Evolutionary conservation across 2,888 invertebrate genomes (phyloP).

Genomic region (Arrhopalites spinosus): DNA sequence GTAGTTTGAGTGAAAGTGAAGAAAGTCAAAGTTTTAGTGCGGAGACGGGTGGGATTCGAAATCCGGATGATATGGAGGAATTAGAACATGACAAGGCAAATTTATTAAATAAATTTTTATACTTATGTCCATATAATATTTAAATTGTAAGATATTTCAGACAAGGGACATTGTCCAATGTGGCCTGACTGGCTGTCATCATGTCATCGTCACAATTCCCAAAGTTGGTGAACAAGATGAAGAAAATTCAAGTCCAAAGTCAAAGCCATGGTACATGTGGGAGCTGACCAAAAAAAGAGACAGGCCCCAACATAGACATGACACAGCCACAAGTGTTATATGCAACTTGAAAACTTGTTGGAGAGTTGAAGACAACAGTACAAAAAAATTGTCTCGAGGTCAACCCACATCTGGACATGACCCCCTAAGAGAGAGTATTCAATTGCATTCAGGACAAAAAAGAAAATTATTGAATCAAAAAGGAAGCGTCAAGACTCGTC

Average conservation of each 20-base stretch:
- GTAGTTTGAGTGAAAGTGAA: background rate
- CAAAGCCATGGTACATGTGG: slow-evolving; percentile 11
- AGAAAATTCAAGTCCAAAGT: background rate
- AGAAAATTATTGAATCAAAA: background rate
- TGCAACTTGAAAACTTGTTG: slow-evolving; percentile 28
- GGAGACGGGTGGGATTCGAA: slow-evolving; percentile 9
- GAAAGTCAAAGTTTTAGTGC: background rate
- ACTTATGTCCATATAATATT: too few relatives aligned
- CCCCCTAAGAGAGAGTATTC: background rate
- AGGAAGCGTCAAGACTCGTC: background rate
- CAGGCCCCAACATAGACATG: background rate
- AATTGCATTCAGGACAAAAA: background rate
- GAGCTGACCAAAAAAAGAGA: background rate
- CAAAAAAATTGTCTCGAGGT: background rate
- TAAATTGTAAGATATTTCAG: too few relatives aligned
- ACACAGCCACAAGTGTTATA: slow-evolving; percentile 6
- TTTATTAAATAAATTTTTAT: too few relatives aligned
- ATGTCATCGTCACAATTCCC: slow-evolving; percentile 8
- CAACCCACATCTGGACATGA: background rate
- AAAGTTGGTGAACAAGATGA: background rate
- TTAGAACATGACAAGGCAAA: slow-evolving; percentile 16
- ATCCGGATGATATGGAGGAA: background rate
- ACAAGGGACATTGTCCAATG: slow-evolving; percentile 23
- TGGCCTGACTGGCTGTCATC: slow-evolving; percentile 18
- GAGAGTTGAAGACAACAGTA: slow-evolving; percentile 1